Evolutionary conservation across 2,888 invertebrate genomes (phyloP), one percentile per base, ranked within the genome.

Genomic region (Rutpela maculata): DNA sequence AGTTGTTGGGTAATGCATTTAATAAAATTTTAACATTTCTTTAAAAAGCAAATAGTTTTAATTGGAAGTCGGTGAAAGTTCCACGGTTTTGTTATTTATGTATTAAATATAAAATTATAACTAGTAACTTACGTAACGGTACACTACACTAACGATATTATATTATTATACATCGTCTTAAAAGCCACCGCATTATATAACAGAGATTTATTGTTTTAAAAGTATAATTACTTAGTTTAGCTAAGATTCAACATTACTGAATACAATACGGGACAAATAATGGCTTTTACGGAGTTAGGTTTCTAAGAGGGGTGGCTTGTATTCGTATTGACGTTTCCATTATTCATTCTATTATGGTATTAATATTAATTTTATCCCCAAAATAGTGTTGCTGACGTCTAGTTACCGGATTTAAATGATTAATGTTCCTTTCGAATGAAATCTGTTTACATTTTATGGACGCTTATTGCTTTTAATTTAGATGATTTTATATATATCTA

Each of bases 291-390:
- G 63, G 63, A 72, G 72, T 55, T 50, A 26, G 55, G 63, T 63
- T 38, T 55, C 59, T 72, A 43, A 50, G 55, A 72, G 72, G 74
- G 72, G 79, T 79, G 72, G 55, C 62, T 72, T 72, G 62, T 78
- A 80, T 80, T 81, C 81, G 78, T 80, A 82, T 82, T 80, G 81
- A 82, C 82, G 81, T 77, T 80, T 78, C 78, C 79, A 83, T 83
- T 83, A 83, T 80, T 83, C 83, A 83, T 81, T 81, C 80, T 79
- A 81, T 81, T 77, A 78, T 74, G 76, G 79, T 76, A 80, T 81
- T 81, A 81, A 81, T 77, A 80, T 77, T 78, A 78, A 77, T 78
- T 74, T 74, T 76, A 75, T 75, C 80, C 80, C 78, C 67, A 62
- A 68, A 78, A 77, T 80, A 65, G 80, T 69, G 76, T 59, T 76